A percentile compares a stretch with the other conserved stretches of the same genome.
Evolutionary conservation across 2,888 invertebrate genomes (phyloP).

Genomic region (Parnassius apollo): DNA sequence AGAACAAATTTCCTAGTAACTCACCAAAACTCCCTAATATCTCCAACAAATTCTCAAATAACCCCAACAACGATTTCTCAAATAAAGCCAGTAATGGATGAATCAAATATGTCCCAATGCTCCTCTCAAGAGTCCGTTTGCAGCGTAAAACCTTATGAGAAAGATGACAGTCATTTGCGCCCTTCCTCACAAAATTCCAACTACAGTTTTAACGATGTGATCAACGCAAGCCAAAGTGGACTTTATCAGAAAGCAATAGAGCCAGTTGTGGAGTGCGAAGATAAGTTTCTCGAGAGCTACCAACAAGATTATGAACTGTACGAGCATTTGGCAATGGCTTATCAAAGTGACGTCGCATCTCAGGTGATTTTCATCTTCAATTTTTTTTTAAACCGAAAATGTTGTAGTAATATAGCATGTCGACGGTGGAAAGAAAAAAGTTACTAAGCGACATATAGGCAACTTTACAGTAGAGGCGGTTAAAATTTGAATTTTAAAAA

Average conservation of each 20-base stretch:
- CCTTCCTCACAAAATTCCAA: constrained; percentile 68
- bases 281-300: constrained; percentile 50
- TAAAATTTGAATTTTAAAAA: too few species aligned
- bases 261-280: constrained; percentile 38
- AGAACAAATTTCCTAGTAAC: background rate
- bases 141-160: constrained; percentile 54
- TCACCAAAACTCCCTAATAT: background rate
- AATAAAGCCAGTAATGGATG: constrained; percentile 17
- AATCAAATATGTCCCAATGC: constrained; percentile 21
- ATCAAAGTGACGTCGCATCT: constrained; percentile 68
- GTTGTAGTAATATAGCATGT: background rate
- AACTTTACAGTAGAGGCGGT: too few species aligned
- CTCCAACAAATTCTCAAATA: background rate
- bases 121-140: constrained; percentile 61
- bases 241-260: constrained; percentile 43
- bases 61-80: background rate
- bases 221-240: constrained; percentile 47
- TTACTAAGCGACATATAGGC: too few species aligned
- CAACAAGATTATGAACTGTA: constrained; percentile 67
- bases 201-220: constrained; percentile 67
- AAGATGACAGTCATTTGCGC: constrained; percentile 64
- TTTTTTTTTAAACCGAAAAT: background rate
- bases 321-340: constrained; percentile 73
- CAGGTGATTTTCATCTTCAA: constrained; percentile 43
- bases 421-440: too few species aligned